Evolutionary conservation across 1,140 invertebrate genomes (phyloP), one percentile per base, ranked within the genome.

Genomic region (Antheraea mylitta): DNA sequence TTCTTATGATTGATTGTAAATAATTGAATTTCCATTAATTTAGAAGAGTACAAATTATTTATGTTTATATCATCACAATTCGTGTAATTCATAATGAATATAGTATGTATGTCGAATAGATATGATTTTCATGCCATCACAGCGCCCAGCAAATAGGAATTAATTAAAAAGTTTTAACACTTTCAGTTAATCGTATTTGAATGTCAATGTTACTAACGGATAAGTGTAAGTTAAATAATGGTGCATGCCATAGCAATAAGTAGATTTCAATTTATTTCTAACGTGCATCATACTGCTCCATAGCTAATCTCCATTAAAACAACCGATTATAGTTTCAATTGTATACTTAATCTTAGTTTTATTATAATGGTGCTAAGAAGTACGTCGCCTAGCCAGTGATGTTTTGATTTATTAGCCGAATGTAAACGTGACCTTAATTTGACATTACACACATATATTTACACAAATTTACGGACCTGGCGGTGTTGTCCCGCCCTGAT

Each of bases 31-130:
- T 85, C 80, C 84, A 83, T 86, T 87, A 85, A 83, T 80, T 85
- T 90, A 89, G 85, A 82, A 89, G 89, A 91, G 89, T 91, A 91
- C 89, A 91, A 91, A 91, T 84, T 86, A 89, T 85, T 87, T 85
- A 85, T 85, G 83, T 87, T 86, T 64, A 70, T 73, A 70, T 73
- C 45, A 73, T 73, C 72, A 69, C 22, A 70, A 62, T 70, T 70
- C 68, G 58, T 42, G 38, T 42, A 42, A 42, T 42, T 42, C 38
- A 42, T 42, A 42, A 42, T 42, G 38, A 42, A 42, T 42, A 7
- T 30, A 2, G 1, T 9, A 42, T 42, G 38, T 42, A 42, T 42
- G 38, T 42, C 38, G 38, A 42, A 42, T 42, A 42, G 38, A 53
- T 53, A 53, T 53, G 16, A 10, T 13, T 53, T 53, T n/a, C 45